Evolutionary conservation across 2,888 invertebrate genomes (phyloP), one percentile per base, ranked within the genome.

Genomic region (Pegoplata infirma): DNA sequence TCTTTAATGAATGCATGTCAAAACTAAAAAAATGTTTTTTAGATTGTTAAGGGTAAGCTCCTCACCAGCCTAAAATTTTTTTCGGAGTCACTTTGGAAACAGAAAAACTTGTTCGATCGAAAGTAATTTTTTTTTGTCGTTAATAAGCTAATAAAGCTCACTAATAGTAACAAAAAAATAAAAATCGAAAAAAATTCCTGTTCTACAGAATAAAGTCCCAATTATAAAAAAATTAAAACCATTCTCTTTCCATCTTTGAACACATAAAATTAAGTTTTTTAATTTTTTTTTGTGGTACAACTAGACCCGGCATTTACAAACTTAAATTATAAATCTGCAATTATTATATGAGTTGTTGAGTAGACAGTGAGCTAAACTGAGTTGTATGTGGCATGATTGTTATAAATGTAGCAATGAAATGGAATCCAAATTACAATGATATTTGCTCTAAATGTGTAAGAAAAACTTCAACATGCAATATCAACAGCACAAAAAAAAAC

Each of bases 321-420:
- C 58, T 64, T 61, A 59, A 59, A 78, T 44, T 47, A 71, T 66
- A 66, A 74, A 64, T 23, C 40, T 16, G 59, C 23, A 59, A 55
- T 32, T 10, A 40, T 40, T 40, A 1, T 40, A 1, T 59, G 12
- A 36, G 44, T 49, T 47, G 10, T 6, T 28, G 19, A 32, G 12
- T 28, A 14, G 23, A 58, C 55, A 51, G 40, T 59, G 64, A 66
- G 19, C 19, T 44, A n/a, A 44, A 17, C 44, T 21, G 7, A 5
- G 17, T 12, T 28, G 12, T 46, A 7, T 23, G n/a, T 7, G 14
- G 16, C 12, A 10, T 44, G 56, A 55, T 44, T 59, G 56, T 47
- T n/a, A 63, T 46, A 25, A 12, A 59, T 79, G 69, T 79, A 71
- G 74, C 79, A 79, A 79, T 56, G 73, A 71, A 75, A 75, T 79